Percentiles rank a stretch among this genome's conserved stretches.
These are phyloP conservation scores for Platycheirus rosarum DNA, from an alignment of 2,888 invertebrate species.

Conservation along the genomic window DNA sequence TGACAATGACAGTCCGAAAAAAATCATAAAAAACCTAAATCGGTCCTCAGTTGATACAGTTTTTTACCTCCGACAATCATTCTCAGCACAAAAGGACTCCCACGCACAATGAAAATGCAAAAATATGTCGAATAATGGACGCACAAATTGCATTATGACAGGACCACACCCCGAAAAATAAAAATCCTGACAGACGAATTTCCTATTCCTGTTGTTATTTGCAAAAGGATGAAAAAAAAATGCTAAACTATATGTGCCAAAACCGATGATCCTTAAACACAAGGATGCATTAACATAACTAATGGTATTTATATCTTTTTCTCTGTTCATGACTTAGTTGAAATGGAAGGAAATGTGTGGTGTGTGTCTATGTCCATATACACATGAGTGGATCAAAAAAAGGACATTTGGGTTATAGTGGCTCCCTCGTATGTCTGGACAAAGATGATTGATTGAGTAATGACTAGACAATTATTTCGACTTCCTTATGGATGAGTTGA, in stretches of 20 bases:
- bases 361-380: slow-evolving; percentile 13
- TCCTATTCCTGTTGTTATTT: slow-evolving; percentile 26
- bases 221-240: slow-evolving; percentile 40
- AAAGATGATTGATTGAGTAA: slow-evolving; percentile 71
- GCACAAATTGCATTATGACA: slow-evolving; percentile 74
- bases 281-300: slow-evolving; percentile 73
- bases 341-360: slow-evolving; percentile 59
- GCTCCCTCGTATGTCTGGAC: slow-evolving; percentile 25
- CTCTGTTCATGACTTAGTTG: slow-evolving; percentile 41
- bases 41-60: slow-evolving; percentile 23
- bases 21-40: slow-evolving; percentile 19
- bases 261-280: slow-evolving; percentile 70
- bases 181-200: slow-evolving; percentile 25
- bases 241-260: slow-evolving; percentile 61
- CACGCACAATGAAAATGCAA: slow-evolving; percentile 48
- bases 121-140: slow-evolving; percentile 53
- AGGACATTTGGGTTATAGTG: slow-evolving; percentile 34
- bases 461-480: slow-evolving; percentile 74
- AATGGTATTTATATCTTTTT: slow-evolving; percentile 67
- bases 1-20: slow-evolving; percentile 45
- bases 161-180: slow-evolving; percentile 51
- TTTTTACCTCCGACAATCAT: slow-evolving; percentile 22
- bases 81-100: slow-evolving; percentile 27
- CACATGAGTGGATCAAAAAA: slow-evolving; percentile 22
- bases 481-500: slow-evolving; percentile 74